A percentile compares a stretch with the other conserved stretches of the same genome.
These are phyloP conservation scores for Radopholus similis DNA, from an alignment of 1,140 invertebrate species.

Conservation along the genomic window DNA sequence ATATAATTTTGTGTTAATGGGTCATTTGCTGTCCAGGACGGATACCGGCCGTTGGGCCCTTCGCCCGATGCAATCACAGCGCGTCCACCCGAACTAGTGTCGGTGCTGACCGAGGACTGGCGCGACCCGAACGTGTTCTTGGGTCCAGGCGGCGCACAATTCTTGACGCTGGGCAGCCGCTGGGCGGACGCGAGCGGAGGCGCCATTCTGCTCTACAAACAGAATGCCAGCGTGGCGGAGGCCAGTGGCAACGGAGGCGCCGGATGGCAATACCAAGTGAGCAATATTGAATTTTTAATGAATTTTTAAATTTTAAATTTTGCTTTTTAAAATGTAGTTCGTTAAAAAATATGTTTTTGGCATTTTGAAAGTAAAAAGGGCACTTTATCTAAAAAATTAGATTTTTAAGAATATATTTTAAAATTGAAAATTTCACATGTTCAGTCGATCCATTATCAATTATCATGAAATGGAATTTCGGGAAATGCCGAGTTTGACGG, in stretches of 20 bases:
- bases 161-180: background rate
- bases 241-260: background rate
- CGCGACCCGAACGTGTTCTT: slow-evolving; percentile 14
- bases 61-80: background rate
- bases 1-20: background rate
- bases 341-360: too few species aligned
- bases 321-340: too few species aligned
- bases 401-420: too few species aligned
- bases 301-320: too few species aligned
- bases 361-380: too few species aligned
- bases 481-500: too few species aligned
- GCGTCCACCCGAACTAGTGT: background rate
- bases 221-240: background rate
- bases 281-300: too few species aligned
- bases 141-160: background rate
- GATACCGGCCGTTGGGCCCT: background rate
- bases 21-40: background rate
- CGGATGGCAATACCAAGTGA: background rate
- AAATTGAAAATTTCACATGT: too few species aligned
- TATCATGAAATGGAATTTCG: background rate
- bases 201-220: background rate
- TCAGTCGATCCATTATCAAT: background rate
- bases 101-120: background rate
- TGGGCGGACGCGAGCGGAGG: background rate
- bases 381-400: background rate